Conservation (phyloP, 1,140 invertebrate species). For the Andrena cerasifolii region DNA sequence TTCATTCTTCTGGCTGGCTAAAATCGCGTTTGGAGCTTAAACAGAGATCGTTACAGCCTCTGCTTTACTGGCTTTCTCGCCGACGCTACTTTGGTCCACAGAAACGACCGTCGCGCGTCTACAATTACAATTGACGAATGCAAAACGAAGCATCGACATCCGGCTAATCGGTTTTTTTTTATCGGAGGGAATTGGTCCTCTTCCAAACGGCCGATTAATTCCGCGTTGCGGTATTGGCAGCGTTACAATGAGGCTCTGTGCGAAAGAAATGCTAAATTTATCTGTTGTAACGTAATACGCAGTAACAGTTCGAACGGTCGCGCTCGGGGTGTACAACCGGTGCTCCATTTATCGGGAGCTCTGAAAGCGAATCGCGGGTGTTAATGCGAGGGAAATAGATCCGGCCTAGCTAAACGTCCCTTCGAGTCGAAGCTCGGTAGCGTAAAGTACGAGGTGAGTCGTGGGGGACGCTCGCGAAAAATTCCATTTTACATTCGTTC, state of each 20-base stretch:
- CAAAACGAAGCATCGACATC: neutral
- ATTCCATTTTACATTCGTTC: no score
- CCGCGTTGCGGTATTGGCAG: slow-evolving; percentile 78
- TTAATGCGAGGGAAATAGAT: neutral
- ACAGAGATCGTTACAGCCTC: no score
- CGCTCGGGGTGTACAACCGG: slow-evolving; percentile 30
- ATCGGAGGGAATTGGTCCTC: slow-evolving; percentile 71
- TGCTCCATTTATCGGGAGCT: slow-evolving; percentile 46
- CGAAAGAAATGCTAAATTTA: slow-evolving; percentile 81
- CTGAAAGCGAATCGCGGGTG: slow-evolving; percentile 1
- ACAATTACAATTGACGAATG: neutral
- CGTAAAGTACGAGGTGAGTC: no score
- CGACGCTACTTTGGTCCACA: no score
- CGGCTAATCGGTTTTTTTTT: slow-evolving; percentile 26
- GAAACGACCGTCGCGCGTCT: neutral
- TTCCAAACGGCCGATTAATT: slow-evolving; percentile 79
- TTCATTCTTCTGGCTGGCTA: no score
- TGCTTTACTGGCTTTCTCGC: no score
- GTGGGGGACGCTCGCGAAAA: no score
- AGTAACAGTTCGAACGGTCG: slow-evolving; percentile 61
- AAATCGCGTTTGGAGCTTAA: no score
- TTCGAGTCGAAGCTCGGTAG: neutral
- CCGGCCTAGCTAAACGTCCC: no score
- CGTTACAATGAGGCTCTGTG: slow-evolving; percentile 73
- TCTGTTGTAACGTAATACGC: slow-evolving; percentile 81